phyloP scores from a whole-genome alignment of 1,140 invertebrate genomes.

The Drosophila pachea region DNA sequence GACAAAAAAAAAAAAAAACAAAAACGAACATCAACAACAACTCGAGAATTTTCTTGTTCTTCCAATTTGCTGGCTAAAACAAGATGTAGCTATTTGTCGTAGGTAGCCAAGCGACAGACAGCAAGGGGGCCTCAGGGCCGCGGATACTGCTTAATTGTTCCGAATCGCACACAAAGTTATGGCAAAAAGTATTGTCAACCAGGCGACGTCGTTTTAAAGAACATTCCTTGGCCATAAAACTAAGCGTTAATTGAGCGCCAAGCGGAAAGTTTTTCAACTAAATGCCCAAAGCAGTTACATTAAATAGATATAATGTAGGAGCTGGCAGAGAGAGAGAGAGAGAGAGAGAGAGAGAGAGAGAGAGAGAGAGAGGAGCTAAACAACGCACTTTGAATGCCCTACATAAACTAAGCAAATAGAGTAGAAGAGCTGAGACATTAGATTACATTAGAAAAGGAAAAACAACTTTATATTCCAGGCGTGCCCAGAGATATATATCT shows the following conservation, averaged over 20 bases:
- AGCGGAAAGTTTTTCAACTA: conserved; percentile 35
- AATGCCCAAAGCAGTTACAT: conserved; percentile 39
- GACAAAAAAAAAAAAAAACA: neutral
- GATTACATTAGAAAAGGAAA: too few relatives aligned
- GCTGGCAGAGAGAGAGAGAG: neutral
- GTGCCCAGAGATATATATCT: too few relatives aligned
- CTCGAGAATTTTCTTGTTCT: neutral
- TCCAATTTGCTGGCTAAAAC: conserved; percentile 11
- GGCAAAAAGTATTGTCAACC: conserved; percentile 50
- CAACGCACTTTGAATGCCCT: neutral
- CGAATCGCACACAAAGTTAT: conserved; percentile 15
- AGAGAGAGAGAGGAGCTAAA: neutral
- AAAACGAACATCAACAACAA: neutral
- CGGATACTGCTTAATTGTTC: conserved; percentile 21
- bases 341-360: too few relatives aligned
- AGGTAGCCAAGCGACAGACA: conserved; percentile 2
- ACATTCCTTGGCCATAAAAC: conserved; percentile 40
- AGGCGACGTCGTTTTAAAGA: conserved; percentile 38
- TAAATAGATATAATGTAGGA: conserved; percentile 37
- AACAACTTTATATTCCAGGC: too few relatives aligned
- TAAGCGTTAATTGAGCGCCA: conserved; percentile 48
- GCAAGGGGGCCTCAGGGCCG: neutral
- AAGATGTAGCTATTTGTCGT: conserved; percentile 65
- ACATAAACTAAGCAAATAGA: neutral
- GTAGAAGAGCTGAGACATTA: neutral